These are phyloP conservation scores for Trochalopteron elliotii DNA, from an alignment of 2,113 vertebrate species.

Conservation along the genomic window DNA sequence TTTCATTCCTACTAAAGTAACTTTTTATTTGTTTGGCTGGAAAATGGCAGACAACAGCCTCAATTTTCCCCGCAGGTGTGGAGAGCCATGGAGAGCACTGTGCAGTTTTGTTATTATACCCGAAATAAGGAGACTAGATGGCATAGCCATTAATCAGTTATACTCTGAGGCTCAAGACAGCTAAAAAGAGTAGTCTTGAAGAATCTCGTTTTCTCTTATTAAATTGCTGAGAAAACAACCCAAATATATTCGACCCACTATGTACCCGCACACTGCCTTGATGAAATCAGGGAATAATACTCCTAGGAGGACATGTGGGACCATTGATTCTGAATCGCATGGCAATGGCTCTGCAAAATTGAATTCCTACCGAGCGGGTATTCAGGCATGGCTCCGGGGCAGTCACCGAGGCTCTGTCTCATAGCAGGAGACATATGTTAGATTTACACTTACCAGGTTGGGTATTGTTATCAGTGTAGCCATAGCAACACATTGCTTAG, in stretches of 20 bases:
- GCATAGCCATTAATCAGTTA: neutral
- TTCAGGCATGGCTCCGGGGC: constrained; percentile 14
- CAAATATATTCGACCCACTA: neutral
- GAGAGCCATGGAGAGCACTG: neutral
- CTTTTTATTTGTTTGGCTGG: neutral
- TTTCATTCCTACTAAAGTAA: neutral
- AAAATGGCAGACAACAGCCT: neutral
- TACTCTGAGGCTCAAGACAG: neutral
- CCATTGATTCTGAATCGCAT: neutral
- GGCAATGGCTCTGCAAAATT: neutral
- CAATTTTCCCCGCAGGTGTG: neutral
- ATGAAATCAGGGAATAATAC: neutral
- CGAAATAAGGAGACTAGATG: neutral
- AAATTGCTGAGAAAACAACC: constrained; percentile 1
- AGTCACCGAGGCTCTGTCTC: neutral
- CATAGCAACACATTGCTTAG: constrained; percentile 20
- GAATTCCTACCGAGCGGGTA: neutral
- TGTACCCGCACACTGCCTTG: neutral
- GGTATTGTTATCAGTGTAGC: neutral
- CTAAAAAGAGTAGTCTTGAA: neutral
- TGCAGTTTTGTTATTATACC: neutral
- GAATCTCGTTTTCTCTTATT: neutral
- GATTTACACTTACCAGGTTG: constrained; percentile 10
- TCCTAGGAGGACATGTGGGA: neutral
- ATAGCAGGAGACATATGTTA: constrained; percentile 6